Conservation (phyloP, 2,797 vertebrate species). For the Rhadinocentrus ornatus region DNA sequence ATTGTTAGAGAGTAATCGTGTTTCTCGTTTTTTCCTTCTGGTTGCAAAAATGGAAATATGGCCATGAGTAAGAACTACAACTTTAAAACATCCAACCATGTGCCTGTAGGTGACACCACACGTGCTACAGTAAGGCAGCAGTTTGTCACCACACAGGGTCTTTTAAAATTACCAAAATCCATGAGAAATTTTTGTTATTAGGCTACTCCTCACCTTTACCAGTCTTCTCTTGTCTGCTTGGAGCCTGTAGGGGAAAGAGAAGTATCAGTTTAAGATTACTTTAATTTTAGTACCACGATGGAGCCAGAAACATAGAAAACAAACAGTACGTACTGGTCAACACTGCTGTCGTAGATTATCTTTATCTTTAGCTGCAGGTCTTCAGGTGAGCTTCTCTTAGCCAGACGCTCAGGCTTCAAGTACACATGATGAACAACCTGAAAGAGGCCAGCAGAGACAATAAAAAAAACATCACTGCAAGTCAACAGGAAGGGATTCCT, state of each 20-base stretch:
- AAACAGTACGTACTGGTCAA: conserved; percentile 87
- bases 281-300: neutral
- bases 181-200: neutral
- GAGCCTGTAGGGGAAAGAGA: conserved; percentile 60
- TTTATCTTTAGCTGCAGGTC: conserved; percentile 89
- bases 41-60: too few relatives aligned
- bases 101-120: neutral
- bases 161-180: too few relatives aligned
- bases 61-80: neutral
- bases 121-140: neutral
- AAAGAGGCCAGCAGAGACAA: conserved; percentile 13
- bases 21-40: too few relatives aligned
- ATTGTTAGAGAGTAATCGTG: too few relatives aligned
- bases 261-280: neutral
- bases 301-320: neutral
- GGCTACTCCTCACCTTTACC: conserved; percentile 69
- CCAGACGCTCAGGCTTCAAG: conserved; percentile 86
- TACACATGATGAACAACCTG: conserved; percentile 90
- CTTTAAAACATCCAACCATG: neutral
- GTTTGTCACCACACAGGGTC: neutral
- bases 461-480: too few relatives aligned
- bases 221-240: conserved; percentile 74
- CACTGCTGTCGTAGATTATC: conserved; percentile 90
- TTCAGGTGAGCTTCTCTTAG: conserved; percentile 86
- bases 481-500: neutral